Evolutionary conservation across 1,140 invertebrate genomes (phyloP), one percentile per base, ranked within the genome.

Genomic region (Drosophila elegans): DNA sequence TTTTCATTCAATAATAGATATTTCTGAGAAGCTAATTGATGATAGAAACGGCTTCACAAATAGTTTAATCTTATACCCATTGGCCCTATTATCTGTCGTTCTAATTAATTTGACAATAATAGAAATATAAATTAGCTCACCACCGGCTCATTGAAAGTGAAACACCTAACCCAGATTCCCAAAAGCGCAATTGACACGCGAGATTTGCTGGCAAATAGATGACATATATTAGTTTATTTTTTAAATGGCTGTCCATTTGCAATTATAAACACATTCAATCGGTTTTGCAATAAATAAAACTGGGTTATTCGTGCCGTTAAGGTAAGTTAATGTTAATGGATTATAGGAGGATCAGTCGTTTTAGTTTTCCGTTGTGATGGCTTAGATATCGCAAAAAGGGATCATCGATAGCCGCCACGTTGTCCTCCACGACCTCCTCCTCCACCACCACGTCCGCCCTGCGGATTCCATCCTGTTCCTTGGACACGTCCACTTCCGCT

Each of bases 401-500:
- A 3, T 78, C 29, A 85, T 21, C 78, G 78, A 29, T 62, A 74
- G n/a, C 61, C 84, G 11, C 75, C 75, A 9, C 80, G 79, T n/a
- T 91, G 72, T 6, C 92, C 90, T 57, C 91, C 80, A 59, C 93
- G 91, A 56, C 92, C 91, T 4, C 91, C 83, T 32, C 68, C 54
- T 0, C 80, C 16, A 11, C 79, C 72, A 10, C 86, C 83, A 11
- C 80, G 57, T 51, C 74, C 74, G 21, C 68, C 71, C 13, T 83
- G 59, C 53, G 67, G 74, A 55, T 74, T 77, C 91, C 91, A 92
- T n/a, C 91, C 91, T 3, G 77, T 57, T 36, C 91, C 91, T 32
- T 91, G 91, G 0, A 92, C 91, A 39, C 91, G 91, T 45, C 91
- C 91, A 51, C 90, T 92, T 3, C 74, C 85, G 11, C 53, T 61